Evolutionary conservation across 2,888 invertebrate species (phyloP).

Genomic region (Phaedon cochleariae): DNA sequence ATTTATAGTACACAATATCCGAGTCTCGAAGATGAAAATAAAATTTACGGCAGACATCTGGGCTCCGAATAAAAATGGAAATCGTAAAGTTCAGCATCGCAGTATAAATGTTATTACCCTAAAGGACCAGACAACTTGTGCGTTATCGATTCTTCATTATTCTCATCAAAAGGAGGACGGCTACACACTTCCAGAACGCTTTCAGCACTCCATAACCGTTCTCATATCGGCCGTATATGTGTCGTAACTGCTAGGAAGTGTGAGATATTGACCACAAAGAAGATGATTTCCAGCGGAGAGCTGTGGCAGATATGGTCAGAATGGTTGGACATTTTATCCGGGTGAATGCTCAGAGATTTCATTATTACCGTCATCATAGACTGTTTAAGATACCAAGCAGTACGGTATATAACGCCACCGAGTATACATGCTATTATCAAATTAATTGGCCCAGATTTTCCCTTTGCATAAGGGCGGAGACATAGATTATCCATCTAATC

Average conservation of each 20-base stretch:
- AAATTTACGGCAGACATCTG: slow-evolving; percentile 46
- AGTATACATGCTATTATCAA: no score
- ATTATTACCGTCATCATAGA: no score
- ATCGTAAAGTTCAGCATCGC: slow-evolving; percentile 41
- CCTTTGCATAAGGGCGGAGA: no score
- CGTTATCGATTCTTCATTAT: slow-evolving; percentile 18
- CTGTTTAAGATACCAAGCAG: no score
- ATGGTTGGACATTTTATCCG: no score
- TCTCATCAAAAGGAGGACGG: slow-evolving; percentile 8
- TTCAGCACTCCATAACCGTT: neutral
- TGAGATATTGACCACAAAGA: neutral
- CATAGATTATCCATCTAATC: no score
- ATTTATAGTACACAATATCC: slow-evolving; percentile 35
- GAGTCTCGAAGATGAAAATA: slow-evolving; percentile 32
- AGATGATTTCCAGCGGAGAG: no score
- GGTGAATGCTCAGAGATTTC: no score
- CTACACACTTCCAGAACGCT: slow-evolving; percentile 3
- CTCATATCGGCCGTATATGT: neutral
- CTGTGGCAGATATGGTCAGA: neutral
- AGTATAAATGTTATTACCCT: slow-evolving; percentile 40
- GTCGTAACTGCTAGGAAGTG: neutral
- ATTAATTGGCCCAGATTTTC: no score
- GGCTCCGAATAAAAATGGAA: slow-evolving; percentile 42
- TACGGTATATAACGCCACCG: no score
- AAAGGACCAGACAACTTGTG: slow-evolving; percentile 17